These are phyloP conservation scores for Reticulitermes speratus DNA, from an alignment of 1,140 invertebrate genomes.

Conservation along the genomic window DNA sequence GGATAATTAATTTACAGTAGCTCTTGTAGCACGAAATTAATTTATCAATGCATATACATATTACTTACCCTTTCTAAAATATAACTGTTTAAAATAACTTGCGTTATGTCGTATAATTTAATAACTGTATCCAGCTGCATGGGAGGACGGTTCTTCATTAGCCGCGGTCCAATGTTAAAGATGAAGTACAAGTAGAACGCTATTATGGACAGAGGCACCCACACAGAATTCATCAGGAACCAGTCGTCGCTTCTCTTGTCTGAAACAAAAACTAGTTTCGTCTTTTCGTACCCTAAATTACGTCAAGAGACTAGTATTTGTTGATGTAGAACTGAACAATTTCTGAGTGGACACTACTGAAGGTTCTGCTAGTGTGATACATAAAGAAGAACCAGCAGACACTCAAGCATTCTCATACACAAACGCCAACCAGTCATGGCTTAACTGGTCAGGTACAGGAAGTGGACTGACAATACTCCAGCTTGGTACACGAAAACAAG, in stretches of 20 bases:
- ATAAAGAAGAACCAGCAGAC: too few species aligned
- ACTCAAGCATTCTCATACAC: too few species aligned
- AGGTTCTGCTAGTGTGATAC: too few species aligned
- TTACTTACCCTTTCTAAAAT: slow-evolving; percentile 57
- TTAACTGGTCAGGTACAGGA: too few species aligned
- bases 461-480: too few species aligned
- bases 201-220: slow-evolving; percentile 63
- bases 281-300: too few species aligned
- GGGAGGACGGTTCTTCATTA: slow-evolving; percentile 67
- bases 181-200: slow-evolving; percentile 64
- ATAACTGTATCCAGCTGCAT: slow-evolving; percentile 62
- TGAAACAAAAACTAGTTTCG: slow-evolving; percentile 42
- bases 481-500: too few species aligned
- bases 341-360: too few species aligned
- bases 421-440: too few species aligned
- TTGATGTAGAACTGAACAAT: too few species aligned
- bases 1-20: too few species aligned
- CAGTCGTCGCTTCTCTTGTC: slow-evolving; percentile 66
- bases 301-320: too few species aligned
- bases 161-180: slow-evolving; percentile 64
- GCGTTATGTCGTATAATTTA: slow-evolving; percentile 67
- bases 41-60: neutral
- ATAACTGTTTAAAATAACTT: slow-evolving; percentile 66
- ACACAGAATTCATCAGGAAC: slow-evolving; percentile 69
- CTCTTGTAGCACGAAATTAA: neutral